Conservation (phyloP, 2,888 invertebrate species). For the Phlogophora meticulosa region DNA sequence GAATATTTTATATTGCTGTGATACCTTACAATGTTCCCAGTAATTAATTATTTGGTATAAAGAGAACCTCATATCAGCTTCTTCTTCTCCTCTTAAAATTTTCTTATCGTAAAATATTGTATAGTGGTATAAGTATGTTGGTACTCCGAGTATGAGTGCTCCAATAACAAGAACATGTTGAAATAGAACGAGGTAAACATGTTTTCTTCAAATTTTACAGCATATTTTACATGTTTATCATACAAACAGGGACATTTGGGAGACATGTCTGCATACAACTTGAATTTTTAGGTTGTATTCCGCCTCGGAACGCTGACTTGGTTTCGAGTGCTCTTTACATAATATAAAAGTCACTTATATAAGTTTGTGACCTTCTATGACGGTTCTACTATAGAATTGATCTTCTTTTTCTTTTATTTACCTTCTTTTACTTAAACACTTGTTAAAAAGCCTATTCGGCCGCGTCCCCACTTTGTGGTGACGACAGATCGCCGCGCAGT, state of each 20-base stretch:
- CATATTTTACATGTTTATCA: constrained; percentile 18
- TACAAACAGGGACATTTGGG: constrained; percentile 24
- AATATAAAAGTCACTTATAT: constrained; percentile 5
- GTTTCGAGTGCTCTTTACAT: constrained; percentile 11
- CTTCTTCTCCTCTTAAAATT: not conserved
- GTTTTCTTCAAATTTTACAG: constrained; percentile 37
- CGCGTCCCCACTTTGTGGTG: too few relatives aligned
- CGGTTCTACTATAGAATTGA: too few relatives aligned
- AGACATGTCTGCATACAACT: constrained; percentile 17
- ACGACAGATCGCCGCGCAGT: too few relatives aligned
- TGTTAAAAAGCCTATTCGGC: too few relatives aligned
- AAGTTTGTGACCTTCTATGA: constrained; percentile 2
- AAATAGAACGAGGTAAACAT: constrained; percentile 36
- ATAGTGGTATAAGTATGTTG: too few relatives aligned
- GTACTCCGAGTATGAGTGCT: constrained; percentile 7
- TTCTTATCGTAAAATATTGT: not conserved
- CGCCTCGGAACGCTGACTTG: not conserved
- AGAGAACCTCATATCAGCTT: not conserved
- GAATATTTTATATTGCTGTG: not conserved
- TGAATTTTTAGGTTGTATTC: constrained; percentile 23
- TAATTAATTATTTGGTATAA: not conserved
- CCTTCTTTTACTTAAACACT: too few relatives aligned
- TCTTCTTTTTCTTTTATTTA: too few relatives aligned
- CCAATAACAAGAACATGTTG: constrained; percentile 23
- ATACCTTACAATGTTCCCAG: not conserved